Percentiles rank a stretch among this genome's conserved stretches.
These are phyloP conservation scores for Melozone crissalis DNA, from an alignment of 2,113 vertebrate genomes.

Conservation along the genomic window DNA sequence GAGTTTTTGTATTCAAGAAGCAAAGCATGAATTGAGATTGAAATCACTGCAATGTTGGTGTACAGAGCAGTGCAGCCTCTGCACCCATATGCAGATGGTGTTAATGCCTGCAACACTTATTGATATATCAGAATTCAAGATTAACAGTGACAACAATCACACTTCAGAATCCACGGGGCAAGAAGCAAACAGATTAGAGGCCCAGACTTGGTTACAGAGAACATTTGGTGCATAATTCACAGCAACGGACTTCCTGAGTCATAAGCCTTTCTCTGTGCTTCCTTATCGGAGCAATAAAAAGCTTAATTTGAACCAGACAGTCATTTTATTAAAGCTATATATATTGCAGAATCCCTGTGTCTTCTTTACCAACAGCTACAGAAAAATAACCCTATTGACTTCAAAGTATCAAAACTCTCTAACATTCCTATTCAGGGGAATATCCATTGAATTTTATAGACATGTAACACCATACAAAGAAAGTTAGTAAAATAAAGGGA, in stretches of 20 bases:
- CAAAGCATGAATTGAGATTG: not conserved
- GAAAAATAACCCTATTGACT: not conserved
- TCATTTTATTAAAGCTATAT: not conserved
- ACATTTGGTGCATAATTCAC: not conserved
- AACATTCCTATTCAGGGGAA: not conserved
- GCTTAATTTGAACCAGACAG: not conserved
- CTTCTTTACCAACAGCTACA: not conserved
- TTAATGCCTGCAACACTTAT: not conserved
- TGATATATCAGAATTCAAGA: not conserved
- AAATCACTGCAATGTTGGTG: not conserved
- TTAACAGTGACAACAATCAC: constrained; percentile 6
- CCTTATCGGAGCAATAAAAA: not conserved
- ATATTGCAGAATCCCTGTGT: not conserved
- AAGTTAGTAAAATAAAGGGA: not conserved
- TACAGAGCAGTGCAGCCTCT: not conserved
- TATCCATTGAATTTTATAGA: not conserved
- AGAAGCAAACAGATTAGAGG: constrained; percentile 25
- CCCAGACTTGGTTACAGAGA: not conserved
- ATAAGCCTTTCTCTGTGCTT: not conserved
- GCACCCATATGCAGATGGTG: not conserved
- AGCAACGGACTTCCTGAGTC: not conserved
- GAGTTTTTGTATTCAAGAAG: not conserved
- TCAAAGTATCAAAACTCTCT: not conserved
- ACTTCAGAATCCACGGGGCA: not conserved
- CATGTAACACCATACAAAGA: not conserved